Evolutionary conservation across 1,140 invertebrate species (phyloP).

Genomic region (Drosophila bocki): DNA sequence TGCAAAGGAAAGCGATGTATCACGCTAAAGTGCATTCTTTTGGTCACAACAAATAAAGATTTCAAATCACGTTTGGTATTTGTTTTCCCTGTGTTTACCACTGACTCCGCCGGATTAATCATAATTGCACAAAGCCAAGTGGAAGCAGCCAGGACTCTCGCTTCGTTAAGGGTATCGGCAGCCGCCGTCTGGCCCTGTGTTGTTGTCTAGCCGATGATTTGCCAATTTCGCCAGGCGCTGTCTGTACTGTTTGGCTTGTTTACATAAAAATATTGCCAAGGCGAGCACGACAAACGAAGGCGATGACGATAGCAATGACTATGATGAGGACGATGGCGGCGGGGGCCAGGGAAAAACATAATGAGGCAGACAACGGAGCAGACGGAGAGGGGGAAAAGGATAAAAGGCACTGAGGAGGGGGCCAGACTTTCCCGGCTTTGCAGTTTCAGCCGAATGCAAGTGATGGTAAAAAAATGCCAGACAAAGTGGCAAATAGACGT

Average conservation of each 20-base stretch:
- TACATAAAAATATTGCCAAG: conserved; percentile 72
- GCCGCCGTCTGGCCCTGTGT: conserved; percentile 27
- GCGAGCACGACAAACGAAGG: conserved; percentile 39
- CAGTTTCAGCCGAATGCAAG: conserved; percentile 45
- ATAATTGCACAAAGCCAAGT: conserved; percentile 73
- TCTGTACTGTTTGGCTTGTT: conserved; percentile 49
- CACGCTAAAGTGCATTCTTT: not conserved
- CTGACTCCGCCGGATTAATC: conserved; percentile 2
- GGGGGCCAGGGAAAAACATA: conserved; percentile 56
- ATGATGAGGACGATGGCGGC: not conserved
- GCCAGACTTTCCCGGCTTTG: conserved; percentile 43
- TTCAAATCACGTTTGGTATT: not conserved
- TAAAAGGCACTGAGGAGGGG: conserved; percentile 30
- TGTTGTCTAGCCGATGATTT: conserved; percentile 59
- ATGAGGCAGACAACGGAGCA: conserved; percentile 69
- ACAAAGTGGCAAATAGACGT: conserved; percentile 76
- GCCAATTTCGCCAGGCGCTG: conserved; percentile 57
- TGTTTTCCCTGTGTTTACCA: conserved; percentile 3
- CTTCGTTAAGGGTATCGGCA: conserved; percentile 50
- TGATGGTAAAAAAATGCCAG: conserved; percentile 28
- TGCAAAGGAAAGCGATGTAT: no score
- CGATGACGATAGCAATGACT: conserved; percentile 24
- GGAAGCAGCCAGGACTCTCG: conserved; percentile 38
- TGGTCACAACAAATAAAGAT: not conserved
- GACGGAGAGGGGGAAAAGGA: conserved; percentile 3